Evolutionary conservation across 2,797 vertebrate genomes (phyloP), one percentile per base, ranked within the genome.

Genomic region (Sebastolobus altivelis): DNA sequence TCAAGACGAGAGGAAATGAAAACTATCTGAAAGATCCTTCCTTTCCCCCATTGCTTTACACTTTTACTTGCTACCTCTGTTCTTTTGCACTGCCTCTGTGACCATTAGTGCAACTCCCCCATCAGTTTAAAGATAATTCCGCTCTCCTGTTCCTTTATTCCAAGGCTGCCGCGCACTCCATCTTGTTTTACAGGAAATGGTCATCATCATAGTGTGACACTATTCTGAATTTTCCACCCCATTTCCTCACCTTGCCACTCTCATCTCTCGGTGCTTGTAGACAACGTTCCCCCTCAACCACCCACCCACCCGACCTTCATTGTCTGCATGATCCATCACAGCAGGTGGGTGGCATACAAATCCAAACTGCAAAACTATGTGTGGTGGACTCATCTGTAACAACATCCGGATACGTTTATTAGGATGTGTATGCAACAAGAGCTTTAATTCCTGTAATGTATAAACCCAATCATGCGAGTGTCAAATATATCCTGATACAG

Each of bases 121-220:
- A 87, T 85, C 82, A 37, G 77, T 85, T 83, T 79, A 29, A 65
- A 69, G 73, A 85, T 22, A 78, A 88, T 84, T 79, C 80, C 35
- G 25, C 56, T 77, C 61, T 61, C 67, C 43, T 46, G 61, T 59
- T 75, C 55, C 81, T 83, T 87, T 71, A 78, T 72, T 81, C 54
- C 3, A 73, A 67, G 66, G 65, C 66, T 65, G 65, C 46, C 62
- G 52, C 56, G 3, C 65, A 77, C 83, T 93, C 66, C 55, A 65
- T 91, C 87, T 87, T 91, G 84, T 83, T 91, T 91, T 82, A 87
- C 76, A 88, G 81, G 72, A 91, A 83, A 89, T 61, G 80, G 60
- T 79, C 73, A 72, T 90, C 86, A 85, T 86, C 65, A 66, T 70
- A 7, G 71, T 66, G 58, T 5, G 33, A 86, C 73, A 77, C 76